These are phyloP conservation scores for Crossocerus cetratus DNA, from an alignment of 2,888 invertebrate species.

Conservation along the genomic window DNA sequence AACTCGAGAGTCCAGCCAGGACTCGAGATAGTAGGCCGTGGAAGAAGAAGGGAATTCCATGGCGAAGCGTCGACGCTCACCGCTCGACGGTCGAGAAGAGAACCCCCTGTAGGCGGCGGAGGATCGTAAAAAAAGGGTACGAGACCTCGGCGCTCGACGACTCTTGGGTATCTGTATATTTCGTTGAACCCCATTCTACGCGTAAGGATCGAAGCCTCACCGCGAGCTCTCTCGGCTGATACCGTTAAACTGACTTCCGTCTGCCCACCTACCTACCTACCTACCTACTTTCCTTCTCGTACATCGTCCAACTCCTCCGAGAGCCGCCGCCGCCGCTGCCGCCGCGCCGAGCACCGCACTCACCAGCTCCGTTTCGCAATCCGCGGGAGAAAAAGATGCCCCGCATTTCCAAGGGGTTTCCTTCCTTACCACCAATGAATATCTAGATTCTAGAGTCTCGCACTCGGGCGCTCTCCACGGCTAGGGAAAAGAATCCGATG, in stretches of 20 bases:
- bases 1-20: too few relatives aligned
- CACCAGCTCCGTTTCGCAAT: slow-evolving; percentile 41
- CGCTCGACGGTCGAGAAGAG: too few relatives aligned
- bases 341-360: slow-evolving; percentile 28
- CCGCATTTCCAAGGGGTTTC: not conserved
- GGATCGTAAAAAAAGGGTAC: slow-evolving; percentile 33
- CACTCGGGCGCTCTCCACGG: too few relatives aligned
- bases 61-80: too few relatives aligned
- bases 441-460: too few relatives aligned
- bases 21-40: slow-evolving; percentile 17
- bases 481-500: too few relatives aligned
- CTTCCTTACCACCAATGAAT: not conserved
- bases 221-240: slow-evolving; percentile 64
- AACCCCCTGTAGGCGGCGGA: slow-evolving; percentile 33
- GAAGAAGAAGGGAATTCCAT: slow-evolving; percentile 37
- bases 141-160: slow-evolving; percentile 12
- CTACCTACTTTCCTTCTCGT: slow-evolving; percentile 69
- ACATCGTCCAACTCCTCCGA: slow-evolving; percentile 53
- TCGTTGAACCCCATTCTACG: slow-evolving; percentile 53
- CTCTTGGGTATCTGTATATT: slow-evolving; percentile 42
- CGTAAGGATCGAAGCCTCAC: slow-evolving; percentile 57
- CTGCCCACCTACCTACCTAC: slow-evolving; percentile 72
- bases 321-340: slow-evolving; percentile 21
- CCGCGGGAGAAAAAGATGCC: slow-evolving; percentile 24
- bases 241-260: slow-evolving; percentile 75